Evolutionary conservation across 2,888 invertebrate genomes (phyloP).

Genomic region (Aphodius granarius): DNA sequence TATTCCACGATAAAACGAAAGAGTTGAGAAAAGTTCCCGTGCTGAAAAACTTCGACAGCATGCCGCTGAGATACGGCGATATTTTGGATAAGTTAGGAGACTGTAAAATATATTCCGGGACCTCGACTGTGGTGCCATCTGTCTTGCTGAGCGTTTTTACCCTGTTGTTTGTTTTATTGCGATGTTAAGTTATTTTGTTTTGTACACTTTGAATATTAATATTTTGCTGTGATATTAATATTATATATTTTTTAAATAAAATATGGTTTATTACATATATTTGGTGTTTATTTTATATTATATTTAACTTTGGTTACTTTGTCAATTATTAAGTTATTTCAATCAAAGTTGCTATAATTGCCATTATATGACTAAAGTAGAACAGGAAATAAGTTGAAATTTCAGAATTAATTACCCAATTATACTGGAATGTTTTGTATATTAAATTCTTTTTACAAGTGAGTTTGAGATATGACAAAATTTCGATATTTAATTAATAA

Average conservation of each 20-base stretch:
- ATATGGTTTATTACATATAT: background rate
- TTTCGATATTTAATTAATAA: too few species aligned
- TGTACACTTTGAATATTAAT: conserved; percentile 17
- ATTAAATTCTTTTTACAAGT: too few species aligned
- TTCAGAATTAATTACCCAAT: background rate
- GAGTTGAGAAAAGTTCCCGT: conserved; percentile 45
- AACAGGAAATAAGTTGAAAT: background rate
- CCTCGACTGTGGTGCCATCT: conserved; percentile 16
- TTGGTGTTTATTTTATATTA: background rate
- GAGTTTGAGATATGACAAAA: too few species aligned
- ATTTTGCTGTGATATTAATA: conserved; percentile 34
- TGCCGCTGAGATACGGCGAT: conserved; percentile 42
- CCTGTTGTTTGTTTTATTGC: conserved; percentile 18
- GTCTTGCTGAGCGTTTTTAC: conserved; percentile 8
- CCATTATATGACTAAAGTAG: background rate
- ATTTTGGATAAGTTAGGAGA: conserved; percentile 33
- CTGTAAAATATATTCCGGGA: conserved; percentile 29
- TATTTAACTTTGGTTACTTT: background rate
- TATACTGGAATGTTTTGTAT: too few species aligned
- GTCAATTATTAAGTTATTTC: background rate
- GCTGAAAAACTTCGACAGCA: conserved; percentile 43
- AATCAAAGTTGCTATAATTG: background rate
- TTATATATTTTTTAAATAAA: conserved; percentile 22
- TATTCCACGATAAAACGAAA: conserved; percentile 65
- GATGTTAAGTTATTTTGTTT: conserved; percentile 11